Percentiles rank a stretch among this genome's conserved stretches.
Conservation (phyloP, 2,888 invertebrate genomes). For the Oscheius sp. region DNA sequence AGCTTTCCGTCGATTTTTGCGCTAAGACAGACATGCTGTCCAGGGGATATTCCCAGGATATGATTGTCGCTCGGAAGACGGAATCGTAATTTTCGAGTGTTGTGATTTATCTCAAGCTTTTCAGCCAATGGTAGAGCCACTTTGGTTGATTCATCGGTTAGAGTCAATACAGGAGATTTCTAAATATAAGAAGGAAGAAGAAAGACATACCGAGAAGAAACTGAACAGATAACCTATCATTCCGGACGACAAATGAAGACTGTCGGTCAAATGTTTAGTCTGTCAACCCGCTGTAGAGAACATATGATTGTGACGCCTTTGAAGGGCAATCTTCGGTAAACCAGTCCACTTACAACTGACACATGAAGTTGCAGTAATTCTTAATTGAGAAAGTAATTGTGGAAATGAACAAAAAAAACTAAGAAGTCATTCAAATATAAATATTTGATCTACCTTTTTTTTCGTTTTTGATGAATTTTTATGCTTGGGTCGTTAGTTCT, state of each 20-base stretch:
- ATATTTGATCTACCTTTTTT: too few relatives aligned
- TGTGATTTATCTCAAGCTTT: conserved; percentile 82
- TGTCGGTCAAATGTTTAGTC: background rate
- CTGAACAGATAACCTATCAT: background rate
- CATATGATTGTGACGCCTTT: background rate
- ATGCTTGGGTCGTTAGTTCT: too few relatives aligned
- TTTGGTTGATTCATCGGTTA: conserved; percentile 54
- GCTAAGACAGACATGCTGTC: conserved; percentile 94
- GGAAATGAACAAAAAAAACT: too few relatives aligned
- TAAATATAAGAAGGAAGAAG: background rate
- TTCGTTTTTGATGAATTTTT: too few relatives aligned
- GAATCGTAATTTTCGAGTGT: conserved; percentile 90
- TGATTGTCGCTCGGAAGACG: conserved; percentile 87
- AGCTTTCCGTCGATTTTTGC: conserved; percentile 87
- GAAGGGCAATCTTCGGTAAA: background rate
- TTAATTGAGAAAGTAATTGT: too few relatives aligned
- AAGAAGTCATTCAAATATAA: too few relatives aligned
- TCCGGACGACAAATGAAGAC: background rate
- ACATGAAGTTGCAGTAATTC: too few relatives aligned
- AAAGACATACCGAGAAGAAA: background rate
- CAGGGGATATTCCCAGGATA: conserved; percentile 83
- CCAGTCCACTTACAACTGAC: too few relatives aligned
- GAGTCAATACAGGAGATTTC: background rate
- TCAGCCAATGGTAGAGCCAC: conserved; percentile 87
- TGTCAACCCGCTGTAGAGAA: background rate